Conservation (phyloP, 1,140 invertebrate species). For the Pygmarrhopalites habei region DNA sequence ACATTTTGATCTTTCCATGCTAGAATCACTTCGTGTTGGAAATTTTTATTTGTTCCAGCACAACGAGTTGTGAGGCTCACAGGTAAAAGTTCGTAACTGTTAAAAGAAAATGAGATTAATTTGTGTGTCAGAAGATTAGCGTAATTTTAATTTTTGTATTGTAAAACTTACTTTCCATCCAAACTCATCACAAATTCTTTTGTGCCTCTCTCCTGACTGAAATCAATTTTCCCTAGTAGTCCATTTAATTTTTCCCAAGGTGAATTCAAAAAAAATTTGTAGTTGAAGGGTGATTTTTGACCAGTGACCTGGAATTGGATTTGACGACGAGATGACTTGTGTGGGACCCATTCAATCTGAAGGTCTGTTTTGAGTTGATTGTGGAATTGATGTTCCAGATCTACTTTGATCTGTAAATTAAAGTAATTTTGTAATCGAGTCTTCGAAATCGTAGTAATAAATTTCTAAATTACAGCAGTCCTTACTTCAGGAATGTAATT, state of each 20-base stretch:
- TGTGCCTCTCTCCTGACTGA: neutral
- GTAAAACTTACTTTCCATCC: no score
- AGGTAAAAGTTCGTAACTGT: slow-evolving; percentile 12
- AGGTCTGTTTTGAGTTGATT: neutral
- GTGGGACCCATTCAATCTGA: slow-evolving; percentile 1
- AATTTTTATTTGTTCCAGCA: neutral
- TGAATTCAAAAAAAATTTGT: slow-evolving; percentile 3
- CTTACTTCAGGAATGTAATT: slow-evolving; percentile 5
- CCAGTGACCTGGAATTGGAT: neutral
- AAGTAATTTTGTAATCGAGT: neutral
- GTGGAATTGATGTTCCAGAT: slow-evolving; percentile 9
- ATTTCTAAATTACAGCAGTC: neutral
- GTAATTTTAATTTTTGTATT: no score
- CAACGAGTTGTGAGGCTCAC: neutral
- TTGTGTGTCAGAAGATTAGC: no score
- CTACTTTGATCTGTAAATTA: slow-evolving; percentile 3
- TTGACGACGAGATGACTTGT: neutral
- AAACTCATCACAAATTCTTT: slow-evolving; percentile 12
- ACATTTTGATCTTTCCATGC: neutral
- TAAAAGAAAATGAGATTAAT: no score
- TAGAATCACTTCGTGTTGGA: neutral
- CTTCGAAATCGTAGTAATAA: no score
- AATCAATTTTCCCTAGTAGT: neutral
- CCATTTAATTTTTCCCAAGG: slow-evolving; percentile 25
- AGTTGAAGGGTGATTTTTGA: neutral